Evolutionary conservation across 1,140 invertebrate genomes (phyloP).

Genomic region (Drosophila teissieri): DNA sequence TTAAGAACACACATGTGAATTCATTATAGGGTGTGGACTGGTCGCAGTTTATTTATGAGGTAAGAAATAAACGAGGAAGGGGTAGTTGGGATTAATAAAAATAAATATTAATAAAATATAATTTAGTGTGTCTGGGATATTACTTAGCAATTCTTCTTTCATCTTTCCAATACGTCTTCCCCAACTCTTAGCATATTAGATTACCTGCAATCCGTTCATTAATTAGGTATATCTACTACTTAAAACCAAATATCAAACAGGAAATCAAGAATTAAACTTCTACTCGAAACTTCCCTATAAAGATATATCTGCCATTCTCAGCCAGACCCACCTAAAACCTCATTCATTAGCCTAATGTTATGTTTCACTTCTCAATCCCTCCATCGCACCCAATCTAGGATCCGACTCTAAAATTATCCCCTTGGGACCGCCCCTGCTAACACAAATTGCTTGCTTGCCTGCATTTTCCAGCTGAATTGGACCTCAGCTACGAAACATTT

Average conservation of each 20-base stretch:
- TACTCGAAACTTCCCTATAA: not conserved
- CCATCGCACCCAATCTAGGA: constrained; percentile 32
- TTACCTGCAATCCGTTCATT: no score
- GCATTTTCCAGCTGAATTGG: constrained; percentile 41
- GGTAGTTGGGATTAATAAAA: no score
- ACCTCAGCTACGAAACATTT: constrained; percentile 31
- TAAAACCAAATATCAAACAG: not conserved
- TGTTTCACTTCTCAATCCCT: constrained; percentile 37
- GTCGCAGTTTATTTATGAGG: not conserved
- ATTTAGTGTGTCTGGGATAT: no score
- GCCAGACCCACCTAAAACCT: constrained; percentile 6
- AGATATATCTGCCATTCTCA: not conserved
- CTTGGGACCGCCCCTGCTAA: constrained; percentile 30
- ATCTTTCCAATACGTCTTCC: no score
- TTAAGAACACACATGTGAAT: constrained; percentile 16
- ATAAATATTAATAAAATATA: not conserved
- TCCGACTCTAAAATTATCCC: constrained; percentile 35
- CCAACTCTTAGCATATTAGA: no score
- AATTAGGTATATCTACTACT: no score
- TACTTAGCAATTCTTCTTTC: no score
- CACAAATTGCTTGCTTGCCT: constrained; percentile 42
- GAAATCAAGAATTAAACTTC: not conserved
- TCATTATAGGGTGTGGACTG: constrained; percentile 14
- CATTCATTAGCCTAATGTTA: constrained; percentile 37
- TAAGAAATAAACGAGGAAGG: not conserved